Percentiles rank a stretch among this genome's conserved stretches.
Evolutionary conservation across 2,113 vertebrate species (phyloP).

Genomic region (Megaceryle maxima): DNA sequence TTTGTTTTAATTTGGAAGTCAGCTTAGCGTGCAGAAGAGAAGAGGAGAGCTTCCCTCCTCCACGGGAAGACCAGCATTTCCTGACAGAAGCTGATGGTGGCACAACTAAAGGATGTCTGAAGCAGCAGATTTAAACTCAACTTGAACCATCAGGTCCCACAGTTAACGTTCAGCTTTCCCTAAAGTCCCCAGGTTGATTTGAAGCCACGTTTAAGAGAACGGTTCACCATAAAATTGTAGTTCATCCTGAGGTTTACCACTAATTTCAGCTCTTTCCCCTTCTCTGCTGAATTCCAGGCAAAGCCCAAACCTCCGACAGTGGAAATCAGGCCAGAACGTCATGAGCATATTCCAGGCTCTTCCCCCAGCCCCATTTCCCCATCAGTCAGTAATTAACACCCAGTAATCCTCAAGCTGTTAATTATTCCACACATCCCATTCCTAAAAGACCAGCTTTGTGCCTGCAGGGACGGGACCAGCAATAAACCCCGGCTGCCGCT

Average conservation of each 20-base stretch:
- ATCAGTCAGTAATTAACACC: neutral
- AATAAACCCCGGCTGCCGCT: neutral
- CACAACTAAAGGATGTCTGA: neutral
- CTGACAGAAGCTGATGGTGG: neutral
- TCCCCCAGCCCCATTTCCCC: neutral
- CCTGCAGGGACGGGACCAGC: neutral
- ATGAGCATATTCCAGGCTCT: accelerated
- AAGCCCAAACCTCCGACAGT: neutral
- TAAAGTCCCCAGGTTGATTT: neutral
- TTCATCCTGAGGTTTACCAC: neutral
- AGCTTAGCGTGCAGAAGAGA: neutral
- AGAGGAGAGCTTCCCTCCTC: too few relatives aligned
- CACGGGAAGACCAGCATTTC: neutral
- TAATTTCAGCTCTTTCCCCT: neutral
- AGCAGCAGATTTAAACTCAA: neutral
- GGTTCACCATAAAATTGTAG: accelerated
- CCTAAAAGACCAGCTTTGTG: neutral
- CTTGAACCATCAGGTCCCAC: neutral
- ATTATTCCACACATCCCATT: neutral
- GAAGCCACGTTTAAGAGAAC: neutral
- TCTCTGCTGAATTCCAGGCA: neutral
- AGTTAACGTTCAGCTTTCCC: accelerated
- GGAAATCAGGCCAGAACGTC: neutral
- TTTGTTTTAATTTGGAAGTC: neutral
- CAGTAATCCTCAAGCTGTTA: accelerated